Percentiles rank a stretch among this genome's conserved stretches.
Conservation (phyloP, 2,888 invertebrate species). For the Hypselothyrea guttata region DNA sequence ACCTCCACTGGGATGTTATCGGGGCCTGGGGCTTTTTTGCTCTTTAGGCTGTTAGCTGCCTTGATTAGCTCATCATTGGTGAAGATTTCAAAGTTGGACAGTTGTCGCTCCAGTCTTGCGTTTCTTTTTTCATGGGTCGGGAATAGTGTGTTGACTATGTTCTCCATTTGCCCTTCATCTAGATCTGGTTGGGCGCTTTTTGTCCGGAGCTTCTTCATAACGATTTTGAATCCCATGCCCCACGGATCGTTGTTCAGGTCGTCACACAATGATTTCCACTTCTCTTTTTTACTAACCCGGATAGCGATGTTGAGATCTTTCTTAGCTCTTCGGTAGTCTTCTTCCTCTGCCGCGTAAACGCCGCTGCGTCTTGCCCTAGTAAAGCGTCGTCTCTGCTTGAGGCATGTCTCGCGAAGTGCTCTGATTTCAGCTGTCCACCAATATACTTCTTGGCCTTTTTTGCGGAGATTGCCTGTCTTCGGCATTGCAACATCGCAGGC, state of each 20-base stretch:
- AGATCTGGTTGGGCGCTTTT: background rate
- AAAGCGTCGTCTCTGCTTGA: background rate
- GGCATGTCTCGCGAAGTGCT: background rate
- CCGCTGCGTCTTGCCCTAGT: background rate
- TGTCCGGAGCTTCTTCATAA: conserved; percentile 1
- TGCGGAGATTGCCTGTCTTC: no score
- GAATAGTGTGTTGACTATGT: background rate
- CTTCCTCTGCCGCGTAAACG: background rate
- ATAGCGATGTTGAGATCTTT: background rate
- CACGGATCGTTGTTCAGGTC: background rate
- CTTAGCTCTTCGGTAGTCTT: background rate
- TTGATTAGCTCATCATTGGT: background rate
- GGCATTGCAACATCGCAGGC: no score
- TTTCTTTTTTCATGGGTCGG: background rate
- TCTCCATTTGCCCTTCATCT: background rate
- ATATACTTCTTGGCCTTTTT: no score
- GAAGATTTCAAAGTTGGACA: background rate
- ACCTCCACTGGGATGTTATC: background rate
- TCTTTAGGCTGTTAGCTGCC: background rate
- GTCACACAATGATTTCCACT: conserved; percentile 3
- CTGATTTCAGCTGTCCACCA: no score
- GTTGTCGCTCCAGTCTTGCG: background rate
- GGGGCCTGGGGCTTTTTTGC: background rate
- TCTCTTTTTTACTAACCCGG: background rate
- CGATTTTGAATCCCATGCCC: conserved; percentile 5